Conservation (phyloP, 1,140 invertebrate species). For the Maniola jurtina region DNA sequence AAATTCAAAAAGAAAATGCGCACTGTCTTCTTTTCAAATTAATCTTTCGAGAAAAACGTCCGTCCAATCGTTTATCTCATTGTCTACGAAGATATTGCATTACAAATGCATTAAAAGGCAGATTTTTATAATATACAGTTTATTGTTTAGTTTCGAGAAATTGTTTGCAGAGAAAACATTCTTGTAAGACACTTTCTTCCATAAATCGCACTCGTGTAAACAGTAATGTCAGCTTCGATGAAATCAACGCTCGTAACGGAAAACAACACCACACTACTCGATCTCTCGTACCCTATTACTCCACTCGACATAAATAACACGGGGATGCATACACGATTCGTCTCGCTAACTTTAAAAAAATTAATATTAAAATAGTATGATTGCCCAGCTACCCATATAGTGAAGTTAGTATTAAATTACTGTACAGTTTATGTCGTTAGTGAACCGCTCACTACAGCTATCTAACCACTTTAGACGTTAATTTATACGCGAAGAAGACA, state of each 20-base stretch:
- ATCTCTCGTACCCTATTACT: constrained; percentile 40
- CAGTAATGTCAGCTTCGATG: constrained; percentile 35
- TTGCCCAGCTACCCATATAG: constrained; percentile 76
- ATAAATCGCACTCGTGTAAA: constrained; percentile 43
- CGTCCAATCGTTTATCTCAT: constrained; percentile 43
- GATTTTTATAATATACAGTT: constrained; percentile 65
- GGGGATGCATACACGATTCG: constrained; percentile 55
- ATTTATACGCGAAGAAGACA: constrained; percentile 2
- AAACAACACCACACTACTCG: constrained; percentile 52
- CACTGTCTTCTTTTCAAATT: constrained; percentile 47
- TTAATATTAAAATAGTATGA: constrained; percentile 72
- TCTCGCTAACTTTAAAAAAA: constrained; percentile 58
- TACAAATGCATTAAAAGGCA: constrained; percentile 73
- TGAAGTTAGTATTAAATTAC: constrained; percentile 75
- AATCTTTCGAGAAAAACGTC: constrained; percentile 37
- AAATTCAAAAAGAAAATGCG: constrained; percentile 66
- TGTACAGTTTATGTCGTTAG: constrained; percentile 67
- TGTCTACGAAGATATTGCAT: constrained; percentile 44
- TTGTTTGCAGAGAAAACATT: constrained; percentile 47
- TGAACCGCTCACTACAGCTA: constrained; percentile 62
- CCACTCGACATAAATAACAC: constrained; percentile 47
- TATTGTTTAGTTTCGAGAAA: constrained; percentile 53
- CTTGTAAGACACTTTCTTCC: constrained; percentile 30
- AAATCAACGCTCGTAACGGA: constrained; percentile 34
- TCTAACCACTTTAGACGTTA: constrained; percentile 46